These are phyloP conservation scores for Drosophila helvetica DNA, from an alignment of 2,888 invertebrate species.

Conservation along the genomic window DNA sequence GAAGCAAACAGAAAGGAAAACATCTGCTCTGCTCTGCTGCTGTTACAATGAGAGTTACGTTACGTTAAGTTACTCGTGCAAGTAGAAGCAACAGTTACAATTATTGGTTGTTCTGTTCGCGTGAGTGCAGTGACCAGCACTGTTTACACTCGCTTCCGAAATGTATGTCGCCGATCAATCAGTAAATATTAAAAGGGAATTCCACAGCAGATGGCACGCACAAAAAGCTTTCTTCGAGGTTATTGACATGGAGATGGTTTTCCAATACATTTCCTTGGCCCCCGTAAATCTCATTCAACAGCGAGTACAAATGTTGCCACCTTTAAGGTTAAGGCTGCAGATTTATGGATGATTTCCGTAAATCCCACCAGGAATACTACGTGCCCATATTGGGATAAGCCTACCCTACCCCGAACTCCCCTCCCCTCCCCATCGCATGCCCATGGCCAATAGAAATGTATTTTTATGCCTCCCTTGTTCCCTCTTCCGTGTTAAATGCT, in stretches of 20 bases:
- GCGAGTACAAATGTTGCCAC: slow-evolving; percentile 38
- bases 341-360: slow-evolving; percentile 21
- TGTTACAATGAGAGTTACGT: neutral
- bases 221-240: neutral
- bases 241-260: neutral
- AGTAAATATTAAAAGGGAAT: neutral
- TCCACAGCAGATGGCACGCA: neutral
- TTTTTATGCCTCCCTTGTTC: slow-evolving; percentile 27
- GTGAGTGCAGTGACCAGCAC: slow-evolving; percentile 6
- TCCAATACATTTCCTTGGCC: slow-evolving; percentile 4
- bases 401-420: neutral
- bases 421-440: neutral
- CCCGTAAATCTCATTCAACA: slow-evolving; percentile 1
- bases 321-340: slow-evolving; percentile 31
- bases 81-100: neutral
- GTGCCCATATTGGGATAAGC: neutral
- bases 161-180: slow-evolving; percentile 3
- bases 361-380: slow-evolving; percentile 5
- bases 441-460: slow-evolving; percentile 7
- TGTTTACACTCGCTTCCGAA: slow-evolving; percentile 9
- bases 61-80: slow-evolving; percentile 16
- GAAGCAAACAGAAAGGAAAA: slow-evolving; percentile 17
- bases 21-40: slow-evolving; percentile 27
- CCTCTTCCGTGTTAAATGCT: slow-evolving; percentile 40
- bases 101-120: neutral